Base-by-base conservation (phyloP, 2,797 vertebrate species). In the Ispidina picta region DNA sequence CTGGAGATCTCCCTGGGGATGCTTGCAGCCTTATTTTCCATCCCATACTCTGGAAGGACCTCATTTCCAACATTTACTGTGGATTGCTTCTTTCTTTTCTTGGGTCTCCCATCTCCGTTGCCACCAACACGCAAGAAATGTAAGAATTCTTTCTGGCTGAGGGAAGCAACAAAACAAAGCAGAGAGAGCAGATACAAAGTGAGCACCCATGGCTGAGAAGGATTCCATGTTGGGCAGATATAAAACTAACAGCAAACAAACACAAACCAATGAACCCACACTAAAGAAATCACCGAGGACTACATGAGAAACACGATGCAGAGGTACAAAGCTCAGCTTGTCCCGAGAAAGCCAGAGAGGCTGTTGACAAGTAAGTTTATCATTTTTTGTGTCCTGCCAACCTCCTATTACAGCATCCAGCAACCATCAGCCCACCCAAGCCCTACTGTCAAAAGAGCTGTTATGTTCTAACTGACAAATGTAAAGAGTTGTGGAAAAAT, bases 291-390 rank as follows among this genome's bases (percentile, higher is more conserved):
- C 82, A 79, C 41, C 1, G 5, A 76, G n/a, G n/a, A 54, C 68
- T 84, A 28, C n/a, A 84, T 58, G 60, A 90, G 71, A 89, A 92
- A 68, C 62, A 88, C 64, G 72, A 68, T 52, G 33, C n/a, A 84
- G 75, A 88, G 90, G 75, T 94, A 90, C 88, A 94, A 85, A 91
- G 88, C 78, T 84, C 43, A 64, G 68, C 35, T 78, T 91, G 88
- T 88, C 81, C 87, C 74, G 66, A 88, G 88, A 88, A 92, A 90
- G 68, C 75, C 71, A 84, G 81, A 64, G 85, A 80, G 37, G 62
- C 92, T 93, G 95, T 85, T 96, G 94, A 96, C 95, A 96, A 96
- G 90, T 73, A 43, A 93, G 88, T 96, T 94, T 94, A 86, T 95
- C 93, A 94, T 90, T 72, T 83, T 79, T 79, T 77, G 54, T 65